A percentile compares a stretch with the other conserved stretches of the same genome.
Conservation (phyloP, 2,113 vertebrate species). For the Dasyprocta punctata region DNA sequence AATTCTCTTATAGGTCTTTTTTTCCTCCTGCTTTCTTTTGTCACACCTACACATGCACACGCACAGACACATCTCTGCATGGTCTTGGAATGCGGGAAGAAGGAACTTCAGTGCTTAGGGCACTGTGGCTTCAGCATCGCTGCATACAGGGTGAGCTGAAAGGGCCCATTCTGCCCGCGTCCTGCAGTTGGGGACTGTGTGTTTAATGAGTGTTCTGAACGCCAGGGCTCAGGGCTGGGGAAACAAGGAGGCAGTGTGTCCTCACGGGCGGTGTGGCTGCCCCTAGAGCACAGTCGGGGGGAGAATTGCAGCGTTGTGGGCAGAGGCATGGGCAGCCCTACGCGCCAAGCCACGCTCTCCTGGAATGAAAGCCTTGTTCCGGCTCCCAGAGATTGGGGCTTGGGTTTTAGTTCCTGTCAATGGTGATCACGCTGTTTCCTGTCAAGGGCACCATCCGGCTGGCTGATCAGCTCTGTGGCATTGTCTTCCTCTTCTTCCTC, state of each 20-base stretch:
- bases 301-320: conserved; percentile 73
- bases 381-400: background rate
- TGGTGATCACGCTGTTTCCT: background rate
- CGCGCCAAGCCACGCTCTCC: background rate
- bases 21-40: background rate
- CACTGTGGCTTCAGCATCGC: rapidly evolving
- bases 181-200: conserved; percentile 75
- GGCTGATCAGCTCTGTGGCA: background rate
- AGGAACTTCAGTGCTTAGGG: conserved; percentile 63
- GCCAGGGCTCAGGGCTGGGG: conserved; percentile 74
- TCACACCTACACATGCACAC: background rate
- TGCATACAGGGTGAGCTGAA: conserved; percentile 79
- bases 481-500: too few species aligned
- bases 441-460: background rate
- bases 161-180: conserved; percentile 83
- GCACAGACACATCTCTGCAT: background rate
- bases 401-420: background rate
- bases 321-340: background rate
- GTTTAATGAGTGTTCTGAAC: conserved; percentile 83
- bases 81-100: background rate
- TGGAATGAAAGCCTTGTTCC: conserved; percentile 42
- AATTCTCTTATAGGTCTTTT: conserved; percentile 38
- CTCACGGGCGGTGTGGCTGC: background rate
- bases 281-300: conserved; percentile 57
- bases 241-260: conserved; percentile 86